A percentile compares a stretch with the other conserved stretches of the same genome.
phyloP scores from a whole-genome alignment of 2,797 vertebrate species.

The Malacoraja senta region DNA sequence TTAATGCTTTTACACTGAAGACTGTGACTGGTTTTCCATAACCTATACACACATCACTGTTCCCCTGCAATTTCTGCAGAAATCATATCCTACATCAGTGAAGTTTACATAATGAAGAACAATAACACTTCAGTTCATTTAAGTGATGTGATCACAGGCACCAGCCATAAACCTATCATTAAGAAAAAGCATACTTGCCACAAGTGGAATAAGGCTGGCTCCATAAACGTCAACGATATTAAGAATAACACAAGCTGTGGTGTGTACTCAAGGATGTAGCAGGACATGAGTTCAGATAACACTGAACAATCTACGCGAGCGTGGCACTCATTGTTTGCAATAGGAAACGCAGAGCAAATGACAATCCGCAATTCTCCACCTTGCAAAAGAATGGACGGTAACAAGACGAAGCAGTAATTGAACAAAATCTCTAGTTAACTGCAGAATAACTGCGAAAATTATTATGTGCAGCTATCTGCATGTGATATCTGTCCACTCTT shows the following conservation, averaged over 20 bases:
- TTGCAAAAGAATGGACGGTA: background rate
- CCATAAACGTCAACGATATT: background rate
- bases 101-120: slow-evolving; percentile 13
- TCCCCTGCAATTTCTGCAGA: background rate
- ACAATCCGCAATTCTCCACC: background rate
- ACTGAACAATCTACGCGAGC: background rate
- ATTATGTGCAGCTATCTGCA: background rate
- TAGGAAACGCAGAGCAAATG: background rate
- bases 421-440: background rate
- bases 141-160: slow-evolving; percentile 14
- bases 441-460: background rate
- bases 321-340: background rate
- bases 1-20: background rate
- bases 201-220: slow-evolving; percentile 12
- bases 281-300: background rate
- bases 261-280: background rate
- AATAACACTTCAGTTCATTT: slow-evolving; percentile 9
- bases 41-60: slow-evolving; percentile 4
- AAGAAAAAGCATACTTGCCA: slow-evolving; percentile 19
- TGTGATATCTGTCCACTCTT: background rate
- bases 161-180: background rate
- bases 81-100: slow-evolving; percentile 21
- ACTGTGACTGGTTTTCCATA: background rate
- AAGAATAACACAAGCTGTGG: background rate
- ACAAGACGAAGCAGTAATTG: background rate